Conservation (phyloP, 2,113 vertebrate species). For the Pachycephala philippinensis region DNA sequence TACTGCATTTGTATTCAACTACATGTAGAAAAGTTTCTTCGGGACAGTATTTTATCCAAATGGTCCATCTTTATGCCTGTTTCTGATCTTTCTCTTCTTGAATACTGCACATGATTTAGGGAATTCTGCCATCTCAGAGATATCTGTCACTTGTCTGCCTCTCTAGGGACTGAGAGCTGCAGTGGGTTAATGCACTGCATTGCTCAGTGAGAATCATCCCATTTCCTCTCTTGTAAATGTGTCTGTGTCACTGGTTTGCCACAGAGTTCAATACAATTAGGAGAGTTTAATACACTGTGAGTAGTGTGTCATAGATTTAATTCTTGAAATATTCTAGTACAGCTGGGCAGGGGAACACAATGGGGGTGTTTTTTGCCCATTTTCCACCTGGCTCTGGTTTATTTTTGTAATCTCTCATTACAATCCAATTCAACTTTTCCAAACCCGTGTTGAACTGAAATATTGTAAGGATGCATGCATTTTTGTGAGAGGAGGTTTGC, state of each 20-base stretch:
- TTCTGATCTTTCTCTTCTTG: not conserved
- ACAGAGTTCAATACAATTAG: not conserved
- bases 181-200: not conserved
- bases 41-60: not conserved
- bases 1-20: not conserved
- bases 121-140: not conserved
- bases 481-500: not conserved
- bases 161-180: not conserved
- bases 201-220: not conserved
- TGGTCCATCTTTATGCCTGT: not conserved
- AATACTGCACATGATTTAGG: not conserved
- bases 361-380: accelerated
- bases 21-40: not conserved
- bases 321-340: not conserved
- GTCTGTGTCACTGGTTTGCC: not conserved
- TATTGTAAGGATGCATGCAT: accelerated
- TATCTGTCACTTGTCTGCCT: not conserved
- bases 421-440: not conserved
- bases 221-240: not conserved
- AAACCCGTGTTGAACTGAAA: not conserved
- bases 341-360: not conserved
- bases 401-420: not conserved
- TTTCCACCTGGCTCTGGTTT: not conserved
- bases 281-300: not conserved
- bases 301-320: not conserved